Conservation (phyloP, 2,888 invertebrate species). For the Pandemis corylana region DNA sequence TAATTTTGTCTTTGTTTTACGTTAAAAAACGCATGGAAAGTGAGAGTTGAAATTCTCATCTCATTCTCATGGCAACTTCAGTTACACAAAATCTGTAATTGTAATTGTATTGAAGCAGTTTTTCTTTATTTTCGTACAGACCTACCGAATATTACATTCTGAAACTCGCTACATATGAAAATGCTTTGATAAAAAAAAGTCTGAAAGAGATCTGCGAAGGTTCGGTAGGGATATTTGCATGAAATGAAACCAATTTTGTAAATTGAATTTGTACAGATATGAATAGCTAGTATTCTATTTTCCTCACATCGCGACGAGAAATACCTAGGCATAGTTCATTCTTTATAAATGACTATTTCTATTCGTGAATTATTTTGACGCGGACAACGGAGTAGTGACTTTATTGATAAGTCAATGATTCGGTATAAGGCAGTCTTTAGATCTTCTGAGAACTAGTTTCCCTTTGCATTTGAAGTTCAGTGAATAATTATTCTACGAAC, state of each 20-base stretch:
- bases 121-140: not conserved
- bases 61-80: not conserved
- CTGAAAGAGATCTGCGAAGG: slow-evolving; percentile 2
- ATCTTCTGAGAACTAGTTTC: too few species aligned
- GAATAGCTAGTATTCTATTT: not conserved
- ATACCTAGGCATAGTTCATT: too few species aligned
- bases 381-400: too few species aligned
- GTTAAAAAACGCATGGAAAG: not conserved
- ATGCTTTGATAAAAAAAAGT: not conserved
- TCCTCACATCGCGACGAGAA: not conserved
- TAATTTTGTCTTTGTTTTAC: too few species aligned
- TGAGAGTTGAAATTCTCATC: not conserved
- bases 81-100: not conserved
- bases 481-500: too few species aligned
- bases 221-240: slow-evolving; percentile 12
- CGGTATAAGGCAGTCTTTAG: too few species aligned
- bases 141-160: slow-evolving; percentile 3
- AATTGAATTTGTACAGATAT: slow-evolving; percentile 11
- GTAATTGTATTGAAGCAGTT: not conserved
- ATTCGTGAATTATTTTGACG: too few species aligned
- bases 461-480: too few species aligned
- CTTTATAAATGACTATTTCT: too few species aligned
- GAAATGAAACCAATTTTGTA: slow-evolving; percentile 11
- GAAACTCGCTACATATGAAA: not conserved
- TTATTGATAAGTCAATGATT: too few species aligned